Base-by-base conservation (phyloP, 2,113 vertebrate genomes). In the rabbit (Oryctolagus cuniculus) region DNA sequence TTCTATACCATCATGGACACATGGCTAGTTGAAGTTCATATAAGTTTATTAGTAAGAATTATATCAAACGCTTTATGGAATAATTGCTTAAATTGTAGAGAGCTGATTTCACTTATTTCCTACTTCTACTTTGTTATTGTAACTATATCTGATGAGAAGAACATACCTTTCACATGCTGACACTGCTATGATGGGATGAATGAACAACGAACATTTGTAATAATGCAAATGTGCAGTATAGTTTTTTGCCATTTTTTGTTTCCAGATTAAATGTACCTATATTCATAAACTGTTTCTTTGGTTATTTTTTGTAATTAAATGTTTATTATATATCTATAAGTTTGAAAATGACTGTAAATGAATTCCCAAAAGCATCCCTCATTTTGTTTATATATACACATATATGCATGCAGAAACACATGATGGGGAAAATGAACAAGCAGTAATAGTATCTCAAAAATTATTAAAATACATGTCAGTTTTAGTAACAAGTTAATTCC, bases 401-500 rank as follows among this genome's bases (percentile, higher is more conserved):
- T 58, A 27, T 82, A 24, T 53, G 6, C 53, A 19, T 3, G n/a
- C 5, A 49, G 0, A 70, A 8, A 25, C 16, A 63, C 8, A 11
- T 2, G 2, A n/a, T 10, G 36, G 36, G 21, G 9, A 66, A 51
- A 80, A 53, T 77, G 6, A 25, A 29, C 11, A 29, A 51, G 36
- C 74, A 86, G 61, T 82, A 29, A 63, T 15, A 36, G 7, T 44
- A 24, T 55, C 22, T 49, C 10, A 36, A 72, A 55, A 78, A 55
- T 77, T 29, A 55, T 17, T 19, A 51, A 55, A 91, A 73, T 67
- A 11, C 5, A 10, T 17, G 53, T 34, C 25, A 75, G 51, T 70
- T 82, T 93, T 74, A 81, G 67, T 53, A 74, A 81, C 44, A 82
- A 87, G 4, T 53, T 80, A 84, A 53, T 67, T 73, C 79, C 16